Evolutionary conservation across 2,113 vertebrate species (phyloP).

Genomic region (Hypocryptadius cinnamomeus): DNA sequence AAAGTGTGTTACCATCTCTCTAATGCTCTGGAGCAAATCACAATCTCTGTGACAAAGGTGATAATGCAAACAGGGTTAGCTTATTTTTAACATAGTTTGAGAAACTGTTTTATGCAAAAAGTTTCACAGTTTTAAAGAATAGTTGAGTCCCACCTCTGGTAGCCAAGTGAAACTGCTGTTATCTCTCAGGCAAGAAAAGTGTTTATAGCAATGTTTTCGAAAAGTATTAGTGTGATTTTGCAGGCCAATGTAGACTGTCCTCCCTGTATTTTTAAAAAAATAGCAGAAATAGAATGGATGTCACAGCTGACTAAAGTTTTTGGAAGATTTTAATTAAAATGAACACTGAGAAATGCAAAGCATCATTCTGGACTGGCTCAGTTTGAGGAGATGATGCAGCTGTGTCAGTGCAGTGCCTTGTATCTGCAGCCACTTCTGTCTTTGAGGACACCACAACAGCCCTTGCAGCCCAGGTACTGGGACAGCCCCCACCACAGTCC

Average conservation of each 20-base stretch:
- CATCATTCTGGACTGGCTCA: background rate
- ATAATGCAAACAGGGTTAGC: background rate
- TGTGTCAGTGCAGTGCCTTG: background rate
- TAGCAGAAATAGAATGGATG: background rate
- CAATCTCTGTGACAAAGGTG: background rate
- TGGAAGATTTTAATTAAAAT: background rate
- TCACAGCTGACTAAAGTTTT: background rate
- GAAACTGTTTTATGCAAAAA: background rate
- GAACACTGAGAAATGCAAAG: background rate
- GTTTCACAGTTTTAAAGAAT: background rate
- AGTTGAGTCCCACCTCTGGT: background rate
- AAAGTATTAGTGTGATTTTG: background rate
- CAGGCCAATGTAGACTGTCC: background rate
- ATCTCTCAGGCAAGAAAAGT: background rate
- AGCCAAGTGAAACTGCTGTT: background rate
- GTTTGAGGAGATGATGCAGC: background rate
- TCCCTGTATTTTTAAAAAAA: background rate
- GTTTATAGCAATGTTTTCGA: background rate
- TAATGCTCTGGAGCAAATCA: background rate
- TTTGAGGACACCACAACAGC: background rate
- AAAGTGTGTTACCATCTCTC: background rate
- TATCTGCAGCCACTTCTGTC: background rate
- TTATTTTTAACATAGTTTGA: background rate
- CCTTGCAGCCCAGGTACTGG: background rate
- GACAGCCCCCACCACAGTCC: background rate